Base-by-base conservation (phyloP, 2,797 vertebrate species). In the Smutsia temminckii region DNA sequence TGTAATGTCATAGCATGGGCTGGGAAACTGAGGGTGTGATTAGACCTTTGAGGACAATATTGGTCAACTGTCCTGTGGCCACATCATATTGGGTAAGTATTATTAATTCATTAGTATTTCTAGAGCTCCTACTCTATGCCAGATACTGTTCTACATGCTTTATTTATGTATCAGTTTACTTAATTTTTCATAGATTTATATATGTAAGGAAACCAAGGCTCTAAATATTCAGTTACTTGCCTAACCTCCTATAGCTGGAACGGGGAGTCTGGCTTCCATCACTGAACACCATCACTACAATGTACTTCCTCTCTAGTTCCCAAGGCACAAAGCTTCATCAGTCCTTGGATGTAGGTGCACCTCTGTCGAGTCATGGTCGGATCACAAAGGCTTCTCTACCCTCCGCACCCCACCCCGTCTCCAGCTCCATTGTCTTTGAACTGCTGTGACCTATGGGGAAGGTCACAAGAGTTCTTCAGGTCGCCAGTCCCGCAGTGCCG, bases 31-130 rank as follows among this genome's bases (percentile, higher is more conserved):
- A 46, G n/a, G 32, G 6, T 18, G 6, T 61, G 32, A 61, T 10
- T 6, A 18, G 37, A 25, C 21, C 27, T 85, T 51, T 66, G 25
- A 6, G 0, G 13, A 2, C 64, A 69, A 86, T 2, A 0, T 8
- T 3, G 8, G 8, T 29, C 21, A 57, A 57, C 8, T 57, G 4
- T 18, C 9, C 34, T 63, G 53, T 25, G 13, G 11, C 9, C 18
- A 18, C 51, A 21, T 59, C 46, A 6, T 77, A 5, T 3, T 42
- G 37, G 23, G 12, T 77, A 86, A 71, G 0, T 27, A 42, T 20
- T 40, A 46, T 49, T 46, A 77, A 37, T 49, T 51, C 66, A 6
- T 85, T 53, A 40, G 25, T 64, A 29, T 53, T 77, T 57, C 53
- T 61, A 53, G 9, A 81, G 42, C 8, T n/a, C 25, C 40, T 23